Evolutionary conservation across 2,113 vertebrate species (phyloP), one percentile per base, ranked within the genome.

Genomic region (Rhagologus leucostigma): DNA sequence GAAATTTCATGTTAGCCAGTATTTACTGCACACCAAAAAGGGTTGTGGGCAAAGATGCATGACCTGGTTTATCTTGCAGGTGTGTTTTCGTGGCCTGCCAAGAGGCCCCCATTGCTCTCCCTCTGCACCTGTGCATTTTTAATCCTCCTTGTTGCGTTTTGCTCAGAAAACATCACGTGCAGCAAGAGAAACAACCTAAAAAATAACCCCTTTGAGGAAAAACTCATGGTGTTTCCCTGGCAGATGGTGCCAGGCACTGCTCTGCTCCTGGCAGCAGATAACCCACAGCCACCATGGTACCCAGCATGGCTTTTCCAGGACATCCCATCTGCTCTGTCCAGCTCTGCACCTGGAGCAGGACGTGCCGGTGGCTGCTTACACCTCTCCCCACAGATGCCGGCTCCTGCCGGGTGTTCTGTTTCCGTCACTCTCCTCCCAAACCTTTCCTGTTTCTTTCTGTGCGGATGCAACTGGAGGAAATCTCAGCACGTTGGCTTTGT

Each of bases 401-500:
- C 79, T 90, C 59, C 67, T 50, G 71, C 1, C 0, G 82, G 8
- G 27, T 68, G 87, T 83, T 89, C 41, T 82, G 87, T 94, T 96
- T 93, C 90, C 6, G 5, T 60, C 2, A 4, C 49, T 81, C 60
- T 70, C 50, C 62, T 87, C 59, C 69, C 1, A 19, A 52, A 78
- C 26, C 79, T 96, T 95, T 92, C 75, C 70, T 84, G 88, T 83
- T 95, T 95, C 95, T 84, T 95, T 96, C 93, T 13, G 0, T 4
- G 2, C 39, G 1, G 92, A 92, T 93, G 57, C 2, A 3, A 52
- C 85, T 10, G 3, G 77, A 91, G 95, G 96, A 97, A 95, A 26
- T 79, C 63, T 86, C 73, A 53, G 46, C 2, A 0, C 0, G 0
- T 30, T 69, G 56, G 52, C 67, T 3, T 4, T 46, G 30, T 44